Percentiles rank a stretch among this genome's conserved stretches.
Evolutionary conservation across 1,140 invertebrate species (phyloP).

Genomic region (Meloidogyne exigua): DNA sequence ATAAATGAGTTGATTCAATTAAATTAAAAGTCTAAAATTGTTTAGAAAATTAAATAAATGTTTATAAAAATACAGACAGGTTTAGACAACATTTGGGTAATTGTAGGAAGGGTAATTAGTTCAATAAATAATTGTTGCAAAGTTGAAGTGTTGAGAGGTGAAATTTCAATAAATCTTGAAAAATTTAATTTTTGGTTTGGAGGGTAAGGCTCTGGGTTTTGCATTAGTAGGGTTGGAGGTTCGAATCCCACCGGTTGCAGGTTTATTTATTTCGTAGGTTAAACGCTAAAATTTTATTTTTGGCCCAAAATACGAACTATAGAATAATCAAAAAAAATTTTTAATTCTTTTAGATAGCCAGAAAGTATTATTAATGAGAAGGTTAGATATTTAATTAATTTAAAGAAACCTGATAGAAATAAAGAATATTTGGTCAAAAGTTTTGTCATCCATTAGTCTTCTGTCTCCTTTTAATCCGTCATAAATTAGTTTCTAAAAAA

Average conservation of each 20-base stretch:
- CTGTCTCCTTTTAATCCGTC: conserved; percentile 28
- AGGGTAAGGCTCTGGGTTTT: background rate
- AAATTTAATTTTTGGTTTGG: background rate
- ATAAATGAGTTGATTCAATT: background rate
- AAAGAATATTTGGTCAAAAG: conserved; percentile 18
- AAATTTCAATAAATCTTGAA: conserved; percentile 17
- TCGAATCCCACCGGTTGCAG: background rate
- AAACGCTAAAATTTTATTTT: background rate
- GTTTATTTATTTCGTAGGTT: background rate
- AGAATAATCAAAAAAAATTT: too few relatives aligned
- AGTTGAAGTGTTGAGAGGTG: background rate
- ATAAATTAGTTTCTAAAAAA: conserved; percentile 30
- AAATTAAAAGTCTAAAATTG: background rate
- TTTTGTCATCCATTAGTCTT: conserved; percentile 14
- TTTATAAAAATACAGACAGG: background rate
- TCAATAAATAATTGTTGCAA: conserved; percentile 9
- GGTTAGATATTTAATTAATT: too few relatives aligned
- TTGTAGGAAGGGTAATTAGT: conserved; percentile 3
- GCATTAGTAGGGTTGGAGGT: background rate
- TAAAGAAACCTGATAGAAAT: conserved; percentile 25
- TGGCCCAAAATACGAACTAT: too few relatives aligned
- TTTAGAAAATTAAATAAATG: background rate
- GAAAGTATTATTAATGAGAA: too few relatives aligned
- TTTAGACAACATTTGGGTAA: conserved; percentile 4
- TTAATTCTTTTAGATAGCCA: too few relatives aligned